Percentiles rank a stretch among this genome's conserved stretches.
Evolutionary conservation across 37 sponge, comb jelly and placozoan species (phyloP).

Genomic region (Chondrosia reniformis): DNA sequence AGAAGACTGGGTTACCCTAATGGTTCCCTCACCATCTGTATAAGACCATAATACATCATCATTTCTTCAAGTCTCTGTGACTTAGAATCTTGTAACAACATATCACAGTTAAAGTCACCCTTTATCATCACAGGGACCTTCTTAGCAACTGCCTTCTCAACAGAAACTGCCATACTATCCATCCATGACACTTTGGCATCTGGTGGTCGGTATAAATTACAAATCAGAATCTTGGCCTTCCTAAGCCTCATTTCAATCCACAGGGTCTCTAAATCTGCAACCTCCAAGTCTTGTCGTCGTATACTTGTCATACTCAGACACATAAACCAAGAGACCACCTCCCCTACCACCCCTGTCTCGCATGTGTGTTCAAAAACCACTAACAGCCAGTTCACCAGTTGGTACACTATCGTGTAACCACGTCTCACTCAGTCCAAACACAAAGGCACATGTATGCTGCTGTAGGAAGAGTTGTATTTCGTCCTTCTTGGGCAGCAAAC

Average conservation of each 20-base stretch:
- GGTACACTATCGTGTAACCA: not conserved
- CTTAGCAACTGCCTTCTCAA: not conserved
- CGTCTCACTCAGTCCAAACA: slow-evolving; percentile 10
- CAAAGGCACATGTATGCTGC: not conserved
- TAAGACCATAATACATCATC: not conserved
- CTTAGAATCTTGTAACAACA: not conserved
- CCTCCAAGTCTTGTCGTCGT: slow-evolving; percentile 15
- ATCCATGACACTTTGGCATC: not conserved
- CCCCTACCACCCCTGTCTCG: slow-evolving; percentile 21
- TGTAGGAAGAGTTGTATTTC: not conserved
- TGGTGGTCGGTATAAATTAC: slow-evolving; percentile 6
- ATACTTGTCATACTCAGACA: slow-evolving; percentile 15
- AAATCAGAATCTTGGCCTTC: not conserved
- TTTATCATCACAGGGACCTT: not conserved
- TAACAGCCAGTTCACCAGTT: not conserved
- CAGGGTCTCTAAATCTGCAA: not conserved
- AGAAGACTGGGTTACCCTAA: not conserved
- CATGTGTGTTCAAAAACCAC: not conserved
- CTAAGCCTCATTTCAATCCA: slow-evolving; percentile 26
- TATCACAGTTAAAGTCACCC: not conserved
- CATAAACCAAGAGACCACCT: slow-evolving; percentile 21
- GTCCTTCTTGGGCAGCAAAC: slow-evolving; percentile 10
- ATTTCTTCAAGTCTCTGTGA: not conserved
- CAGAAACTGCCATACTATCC: not conserved
- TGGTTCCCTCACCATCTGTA: not conserved